Evolutionary conservation across 2,888 invertebrate genomes (phyloP), one percentile per base, ranked within the genome.

Genomic region (Tetragonula carbonaria): DNA sequence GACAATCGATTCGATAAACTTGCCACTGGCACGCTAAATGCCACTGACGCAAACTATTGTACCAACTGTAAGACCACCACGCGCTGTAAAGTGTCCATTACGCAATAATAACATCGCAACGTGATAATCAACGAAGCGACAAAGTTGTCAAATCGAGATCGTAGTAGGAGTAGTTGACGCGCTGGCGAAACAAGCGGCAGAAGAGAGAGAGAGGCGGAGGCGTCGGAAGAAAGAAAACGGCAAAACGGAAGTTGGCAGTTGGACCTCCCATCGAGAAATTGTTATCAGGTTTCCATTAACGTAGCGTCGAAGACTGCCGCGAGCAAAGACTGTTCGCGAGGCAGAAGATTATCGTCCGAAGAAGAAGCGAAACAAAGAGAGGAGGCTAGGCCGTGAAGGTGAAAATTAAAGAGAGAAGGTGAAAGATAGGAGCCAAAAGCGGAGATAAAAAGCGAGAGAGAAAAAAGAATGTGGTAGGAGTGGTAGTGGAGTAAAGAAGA

Each of bases 231-330:
- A 45, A 45, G 45, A 21, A 66, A 62, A 78, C 84, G 45, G 65
- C 33, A 11, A 8, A 59, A 38, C 65, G 28, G 62, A 76, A 68
- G 5, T 23, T 82, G 85, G 84, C 86, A 86, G 86, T 87, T 57
- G 81, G 82, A 82, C 82, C 71, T 45, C 11, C 84, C 79, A 85
- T 86, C 82, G 84, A 86, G 28, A 45, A 67, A 90, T 90, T 90
- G 91, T 92, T 92, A 92, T 92, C 92, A 90, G 91, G 90, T 91
- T 92, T 92, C 92, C 92, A 92, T 92, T 92, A 92, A 89, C 92
- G 86, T 8, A 8, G 8, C 90, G 84, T 74, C 80, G 83, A 84
- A 73, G 88, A 85, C 82, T 45, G 2, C 84, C 83, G 86, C n/a
- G 63, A 11, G 73, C 38, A 23, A 50, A 45, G 70, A 59, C 57